These are phyloP conservation scores for Gavia stellata DNA, from an alignment of 2,113 vertebrate species.

Conservation along the genomic window DNA sequence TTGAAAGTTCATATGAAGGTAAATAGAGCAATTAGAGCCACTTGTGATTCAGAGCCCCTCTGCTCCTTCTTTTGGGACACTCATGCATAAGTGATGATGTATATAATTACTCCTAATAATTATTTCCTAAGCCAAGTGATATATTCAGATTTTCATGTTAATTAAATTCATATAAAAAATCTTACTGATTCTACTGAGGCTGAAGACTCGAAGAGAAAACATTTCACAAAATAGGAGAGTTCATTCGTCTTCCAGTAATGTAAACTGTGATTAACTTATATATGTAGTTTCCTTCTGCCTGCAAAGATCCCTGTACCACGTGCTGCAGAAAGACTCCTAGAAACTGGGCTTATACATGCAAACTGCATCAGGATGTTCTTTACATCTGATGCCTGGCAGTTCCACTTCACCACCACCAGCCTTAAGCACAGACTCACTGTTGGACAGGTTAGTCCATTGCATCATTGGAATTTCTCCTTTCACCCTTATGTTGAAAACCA, in stretches of 20 bases:
- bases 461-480: background rate
- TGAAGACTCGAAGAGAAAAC: background rate
- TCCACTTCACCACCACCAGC: background rate
- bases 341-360: background rate
- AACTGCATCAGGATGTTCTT: background rate
- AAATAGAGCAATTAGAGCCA: background rate
- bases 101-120: background rate
- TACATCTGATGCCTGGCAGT: background rate
- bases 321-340: background rate
- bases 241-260: background rate
- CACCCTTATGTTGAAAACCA: background rate
- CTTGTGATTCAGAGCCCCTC: background rate
- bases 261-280: background rate
- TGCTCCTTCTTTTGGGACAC: background rate
- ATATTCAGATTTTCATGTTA: background rate
- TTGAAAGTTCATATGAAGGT: background rate
- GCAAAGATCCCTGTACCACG: fast-evolving
- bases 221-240: background rate
- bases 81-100: background rate
- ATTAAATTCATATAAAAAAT: conserved; percentile 2
- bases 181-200: background rate
- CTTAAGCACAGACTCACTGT: background rate
- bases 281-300: background rate
- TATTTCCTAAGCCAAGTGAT: conserved; percentile 1
- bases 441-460: background rate